A percentile compares a stretch with the other conserved stretches of the same genome.
Evolutionary conservation across 2,888 invertebrate genomes (phyloP).

Genomic region (Epistrophe eligans): DNA sequence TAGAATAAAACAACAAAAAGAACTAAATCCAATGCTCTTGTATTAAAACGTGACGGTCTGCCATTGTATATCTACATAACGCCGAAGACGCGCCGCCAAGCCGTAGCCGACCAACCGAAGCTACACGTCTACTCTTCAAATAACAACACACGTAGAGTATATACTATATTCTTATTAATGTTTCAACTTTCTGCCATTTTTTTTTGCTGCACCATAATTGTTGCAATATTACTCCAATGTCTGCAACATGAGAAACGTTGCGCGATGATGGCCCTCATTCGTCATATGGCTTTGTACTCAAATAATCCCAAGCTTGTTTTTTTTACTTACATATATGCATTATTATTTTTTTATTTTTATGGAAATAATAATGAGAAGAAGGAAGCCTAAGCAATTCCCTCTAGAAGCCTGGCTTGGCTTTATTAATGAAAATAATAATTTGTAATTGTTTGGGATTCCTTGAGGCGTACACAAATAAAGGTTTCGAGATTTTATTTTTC

Average conservation of each 20-base stretch:
- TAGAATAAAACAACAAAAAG: constrained; percentile 40
- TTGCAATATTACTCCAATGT: constrained; percentile 66
- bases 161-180: constrained; percentile 51
- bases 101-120: constrained; percentile 50
- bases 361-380: constrained; percentile 65
- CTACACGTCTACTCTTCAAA: constrained; percentile 67
- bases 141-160: constrained; percentile 57
- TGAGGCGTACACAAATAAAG: constrained; percentile 23
- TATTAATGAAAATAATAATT: constrained; percentile 28
- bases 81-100: constrained; percentile 10
- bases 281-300: constrained; percentile 59
- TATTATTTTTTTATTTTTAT: constrained; percentile 43
- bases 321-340: not conserved
- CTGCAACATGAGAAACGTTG: constrained; percentile 72
- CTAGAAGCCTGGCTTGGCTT: constrained; percentile 45
- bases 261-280: constrained; percentile 67
- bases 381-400: constrained; percentile 64
- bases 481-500: not conserved
- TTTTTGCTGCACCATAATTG: constrained; percentile 25
- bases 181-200: constrained; percentile 34
- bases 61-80: constrained; percentile 22
- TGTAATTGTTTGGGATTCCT: constrained; percentile 62
- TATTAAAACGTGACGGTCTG: constrained; percentile 69
- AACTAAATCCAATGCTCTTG: constrained; percentile 59
- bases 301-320: constrained; percentile 56